Conservation (phyloP, 2,888 invertebrate species). For the Orgyia antiqua region DNA sequence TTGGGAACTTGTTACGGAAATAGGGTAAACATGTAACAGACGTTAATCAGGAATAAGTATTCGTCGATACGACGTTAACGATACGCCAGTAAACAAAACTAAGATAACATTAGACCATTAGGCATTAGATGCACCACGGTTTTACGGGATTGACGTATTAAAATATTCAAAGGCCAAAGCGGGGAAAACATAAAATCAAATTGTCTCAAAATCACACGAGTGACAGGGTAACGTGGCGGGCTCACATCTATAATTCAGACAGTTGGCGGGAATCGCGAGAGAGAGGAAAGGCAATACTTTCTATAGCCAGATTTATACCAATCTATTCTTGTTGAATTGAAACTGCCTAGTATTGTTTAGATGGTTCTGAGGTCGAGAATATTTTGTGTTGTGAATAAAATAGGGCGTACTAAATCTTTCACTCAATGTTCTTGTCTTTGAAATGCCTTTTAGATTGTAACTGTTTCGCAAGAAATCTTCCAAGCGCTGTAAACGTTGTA, state of each 20-base stretch:
- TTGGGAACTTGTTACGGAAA: slow-evolving; percentile 22
- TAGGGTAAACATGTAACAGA: slow-evolving; percentile 22
- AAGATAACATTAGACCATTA: slow-evolving; percentile 42
- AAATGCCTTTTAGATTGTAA: slow-evolving; percentile 7
- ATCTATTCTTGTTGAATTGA: slow-evolving; percentile 46
- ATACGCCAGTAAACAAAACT: slow-evolving; percentile 33
- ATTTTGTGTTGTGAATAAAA: slow-evolving; percentile 21
- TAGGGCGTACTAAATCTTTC: slow-evolving; percentile 16
- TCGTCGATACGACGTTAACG: slow-evolving; percentile 24
- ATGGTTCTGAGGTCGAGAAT: slow-evolving; percentile 16
- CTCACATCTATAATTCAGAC: slow-evolving; percentile 70
- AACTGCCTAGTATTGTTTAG: slow-evolving; percentile 27
- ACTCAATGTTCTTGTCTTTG: slow-evolving; percentile 15
- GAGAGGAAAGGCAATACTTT: slow-evolving; percentile 42
- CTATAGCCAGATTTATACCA: slow-evolving; percentile 44
- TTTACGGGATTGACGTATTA: slow-evolving; percentile 53
- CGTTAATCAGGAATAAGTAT: slow-evolving; percentile 30
- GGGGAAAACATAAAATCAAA: slow-evolving; percentile 73
- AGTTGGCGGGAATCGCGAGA: slow-evolving; percentile 32
- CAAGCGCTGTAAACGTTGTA: neutral
- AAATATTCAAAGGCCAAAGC: slow-evolving; percentile 72
- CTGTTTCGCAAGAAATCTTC: neutral
- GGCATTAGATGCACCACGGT: slow-evolving; percentile 59
- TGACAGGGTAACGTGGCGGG: slow-evolving; percentile 56
- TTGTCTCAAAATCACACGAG: slow-evolving; percentile 76